Conservation (phyloP, 2,797 vertebrate species). For the Tarsius wallacei region DNA sequence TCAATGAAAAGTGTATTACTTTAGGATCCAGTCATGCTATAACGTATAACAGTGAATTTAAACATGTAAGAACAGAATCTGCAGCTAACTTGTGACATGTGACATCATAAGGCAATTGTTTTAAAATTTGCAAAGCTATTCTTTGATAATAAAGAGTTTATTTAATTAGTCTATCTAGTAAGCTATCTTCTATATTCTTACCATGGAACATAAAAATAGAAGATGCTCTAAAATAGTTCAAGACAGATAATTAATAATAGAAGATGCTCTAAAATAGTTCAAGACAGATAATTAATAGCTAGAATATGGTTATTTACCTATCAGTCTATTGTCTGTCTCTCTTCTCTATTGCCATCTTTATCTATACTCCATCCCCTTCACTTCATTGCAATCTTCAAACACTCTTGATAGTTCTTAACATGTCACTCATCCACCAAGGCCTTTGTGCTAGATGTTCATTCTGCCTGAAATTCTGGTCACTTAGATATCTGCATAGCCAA, state of each 20-base stretch:
- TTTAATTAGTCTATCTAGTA: not conserved
- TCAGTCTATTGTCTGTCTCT: not conserved
- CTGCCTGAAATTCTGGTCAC: not conserved
- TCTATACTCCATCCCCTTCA: not conserved
- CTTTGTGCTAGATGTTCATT: not conserved
- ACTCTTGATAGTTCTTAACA: not conserved
- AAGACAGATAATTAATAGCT: not conserved
- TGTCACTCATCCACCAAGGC: not conserved
- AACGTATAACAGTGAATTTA: constrained; percentile 12
- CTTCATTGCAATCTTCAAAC: not conserved
- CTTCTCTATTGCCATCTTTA: not conserved
- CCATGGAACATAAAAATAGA: not conserved
- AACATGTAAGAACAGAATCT: not conserved
- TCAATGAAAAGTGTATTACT: not conserved
- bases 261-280: not conserved
- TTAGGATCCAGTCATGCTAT: not conserved
- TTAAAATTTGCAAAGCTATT: constrained; percentile 19
- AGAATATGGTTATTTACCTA: not conserved
- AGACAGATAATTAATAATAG: not conserved
- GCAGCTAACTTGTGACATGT: not conserved
- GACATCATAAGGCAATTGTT: not conserved
- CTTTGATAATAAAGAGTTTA: not conserved
- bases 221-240: not conserved
- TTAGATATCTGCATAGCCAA: not conserved
- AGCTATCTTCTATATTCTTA: not conserved